These are phyloP conservation scores for Myocastor coypus DNA, from an alignment of 2,113 vertebrate species.

Conservation along the genomic window DNA sequence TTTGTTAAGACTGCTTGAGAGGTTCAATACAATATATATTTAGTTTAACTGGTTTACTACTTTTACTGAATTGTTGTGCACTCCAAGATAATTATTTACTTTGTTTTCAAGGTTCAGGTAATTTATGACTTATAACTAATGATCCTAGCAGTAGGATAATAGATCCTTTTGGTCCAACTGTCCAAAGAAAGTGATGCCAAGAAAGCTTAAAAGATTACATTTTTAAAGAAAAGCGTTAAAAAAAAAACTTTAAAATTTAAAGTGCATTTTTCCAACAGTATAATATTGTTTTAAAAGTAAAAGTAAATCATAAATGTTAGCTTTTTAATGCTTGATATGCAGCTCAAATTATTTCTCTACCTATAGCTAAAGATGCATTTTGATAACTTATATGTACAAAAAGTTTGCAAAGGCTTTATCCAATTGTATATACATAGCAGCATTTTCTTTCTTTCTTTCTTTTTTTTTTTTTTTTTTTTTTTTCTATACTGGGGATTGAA, in stretches of 20 bases:
- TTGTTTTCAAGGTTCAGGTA: background rate
- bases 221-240: background rate
- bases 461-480: too few species aligned
- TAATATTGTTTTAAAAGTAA: background rate
- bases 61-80: background rate
- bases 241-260: background rate
- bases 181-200: background rate
- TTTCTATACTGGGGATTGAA: too few species aligned
- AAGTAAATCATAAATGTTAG: background rate
- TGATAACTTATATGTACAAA: background rate
- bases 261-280: background rate
- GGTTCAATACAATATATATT: background rate
- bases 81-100: background rate
- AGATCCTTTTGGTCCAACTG: background rate
- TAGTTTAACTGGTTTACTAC: background rate
- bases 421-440: background rate
- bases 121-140: background rate
- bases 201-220: background rate
- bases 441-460: too few species aligned
- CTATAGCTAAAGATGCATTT: background rate
- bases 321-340: background rate
- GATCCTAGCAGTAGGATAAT: background rate
- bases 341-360: conserved; percentile 29
- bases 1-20: background rate
- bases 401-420: background rate